phyloP scores from a whole-genome alignment of 2,113 vertebrate genomes.

The Rhagologus leucostigma region DNA sequence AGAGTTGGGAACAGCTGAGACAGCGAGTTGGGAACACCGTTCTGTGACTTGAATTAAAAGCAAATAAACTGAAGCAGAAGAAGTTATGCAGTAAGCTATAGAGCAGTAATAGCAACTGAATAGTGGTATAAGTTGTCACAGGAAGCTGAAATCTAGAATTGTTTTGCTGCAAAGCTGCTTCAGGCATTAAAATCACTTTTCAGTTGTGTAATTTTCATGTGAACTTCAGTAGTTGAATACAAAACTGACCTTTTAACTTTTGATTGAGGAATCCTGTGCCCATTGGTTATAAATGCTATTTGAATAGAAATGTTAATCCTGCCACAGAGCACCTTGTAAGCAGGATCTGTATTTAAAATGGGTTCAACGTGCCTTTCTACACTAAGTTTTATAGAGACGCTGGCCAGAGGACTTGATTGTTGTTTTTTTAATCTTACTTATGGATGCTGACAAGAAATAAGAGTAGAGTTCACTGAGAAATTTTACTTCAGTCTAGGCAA shows the following conservation, averaged over 20 bases:
- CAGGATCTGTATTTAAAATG: neutral
- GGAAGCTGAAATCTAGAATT: neutral
- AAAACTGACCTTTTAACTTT: neutral
- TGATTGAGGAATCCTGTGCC: neutral
- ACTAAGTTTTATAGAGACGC: neutral
- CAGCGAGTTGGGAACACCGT: neutral
- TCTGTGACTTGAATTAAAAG: constrained; percentile 41
- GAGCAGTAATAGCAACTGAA: neutral
- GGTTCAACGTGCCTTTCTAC: neutral
- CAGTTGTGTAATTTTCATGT: neutral
- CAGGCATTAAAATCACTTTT: neutral
- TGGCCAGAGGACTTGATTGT: neutral
- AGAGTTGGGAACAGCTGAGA: constrained; percentile 28
- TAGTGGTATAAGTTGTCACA: neutral
- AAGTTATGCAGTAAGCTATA: neutral
- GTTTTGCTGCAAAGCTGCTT: neutral
- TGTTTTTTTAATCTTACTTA: neutral
- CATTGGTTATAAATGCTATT: neutral
- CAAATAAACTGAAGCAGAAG: neutral
- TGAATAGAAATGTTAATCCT: neutral
- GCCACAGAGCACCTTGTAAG: neutral
- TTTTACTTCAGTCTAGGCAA: neutral
- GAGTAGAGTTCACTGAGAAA: neutral
- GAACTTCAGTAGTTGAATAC: neutral
- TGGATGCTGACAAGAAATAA: neutral